A percentile compares a stretch with the other conserved stretches of the same genome.
Evolutionary conservation across 2,113 vertebrate species (phyloP).

Genomic region (Synodontis membranacea): DNA sequence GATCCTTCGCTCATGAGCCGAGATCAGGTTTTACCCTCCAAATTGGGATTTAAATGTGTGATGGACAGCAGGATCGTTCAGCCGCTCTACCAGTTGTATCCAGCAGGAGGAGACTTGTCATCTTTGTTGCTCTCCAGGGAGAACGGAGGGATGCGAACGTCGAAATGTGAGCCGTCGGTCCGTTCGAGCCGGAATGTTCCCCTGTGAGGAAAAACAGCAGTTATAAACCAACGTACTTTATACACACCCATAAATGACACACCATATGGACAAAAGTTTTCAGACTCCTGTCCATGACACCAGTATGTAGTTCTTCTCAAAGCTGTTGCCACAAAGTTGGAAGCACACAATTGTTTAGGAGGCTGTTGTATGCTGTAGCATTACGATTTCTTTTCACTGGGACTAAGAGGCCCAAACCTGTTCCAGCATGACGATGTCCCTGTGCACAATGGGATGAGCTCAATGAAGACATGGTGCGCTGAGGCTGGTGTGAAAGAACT

Average conservation of each 20-base stretch:
- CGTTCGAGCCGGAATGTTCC: slow-evolving; percentile 87
- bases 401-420: too few relatives aligned
- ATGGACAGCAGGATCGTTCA: not conserved
- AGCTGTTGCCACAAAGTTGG: too few relatives aligned
- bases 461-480: too few relatives aligned
- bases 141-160: slow-evolving; percentile 88
- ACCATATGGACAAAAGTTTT: too few relatives aligned
- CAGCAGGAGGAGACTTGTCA: slow-evolving; percentile 82
- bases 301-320: too few relatives aligned
- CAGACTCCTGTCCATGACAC: too few relatives aligned
- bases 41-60: not conserved
- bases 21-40: not conserved
- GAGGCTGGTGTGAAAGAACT: too few relatives aligned
- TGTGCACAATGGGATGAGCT: too few relatives aligned
- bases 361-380: too few relatives aligned
- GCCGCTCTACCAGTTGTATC: slow-evolving; percentile 81
- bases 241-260: not conserved
- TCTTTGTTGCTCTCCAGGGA: slow-evolving; percentile 89
- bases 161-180: slow-evolving; percentile 84
- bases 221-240: not conserved
- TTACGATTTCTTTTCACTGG: too few relatives aligned
- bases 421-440: too few relatives aligned
- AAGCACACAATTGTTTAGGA: too few relatives aligned
- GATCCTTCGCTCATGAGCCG: not conserved
- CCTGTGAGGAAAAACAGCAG: slow-evolving; percentile 65